Evolutionary conservation across 2,888 invertebrate species (phyloP), one percentile per base, ranked within the genome.

Genomic region (Acanthacorydalis orientalis): DNA sequence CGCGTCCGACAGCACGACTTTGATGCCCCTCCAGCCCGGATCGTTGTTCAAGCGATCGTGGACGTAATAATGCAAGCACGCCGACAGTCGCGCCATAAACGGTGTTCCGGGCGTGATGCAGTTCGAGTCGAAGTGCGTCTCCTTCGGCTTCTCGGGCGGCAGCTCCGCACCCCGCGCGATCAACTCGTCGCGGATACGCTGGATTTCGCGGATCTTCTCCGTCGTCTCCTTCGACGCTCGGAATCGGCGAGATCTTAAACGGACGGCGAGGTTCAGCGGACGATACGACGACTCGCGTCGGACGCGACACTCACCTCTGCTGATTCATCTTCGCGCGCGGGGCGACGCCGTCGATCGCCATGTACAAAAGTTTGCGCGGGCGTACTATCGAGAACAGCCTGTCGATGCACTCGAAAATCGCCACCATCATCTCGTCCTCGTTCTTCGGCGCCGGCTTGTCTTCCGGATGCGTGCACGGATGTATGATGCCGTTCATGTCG

Each of bases 251-350:
- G 96, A 96, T 48, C 98, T 23, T 23, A 23, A n/a, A n/a, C n/a
- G n/a, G n/a, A n/a, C n/a, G n/a, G n/a, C n/a, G n/a, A n/a, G n/a
- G n/a, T n/a, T n/a, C n/a, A n/a, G n/a, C n/a, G n/a, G n/a, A n/a
- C n/a, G n/a, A n/a, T n/a, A n/a, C n/a, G n/a, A n/a, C n/a, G n/a
- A n/a, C n/a, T n/a, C n/a, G n/a, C n/a, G n/a, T n/a, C n/a, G n/a
- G n/a, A 23, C 23, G 2, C 2, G 6, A 23, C 23, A 23, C 23
- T 2, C 2, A 23, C 23, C 23, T 74, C 63, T 98, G 98, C 63
- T 98, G 98, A 68, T 99, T 99, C 98, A 99, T 99, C 70, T 98
- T 98, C 0, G 98, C 98, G 60, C 97, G 74, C 0, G 98, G 95
- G 2, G 96, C 96, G 57, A 98, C 97, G 53, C 98, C 98, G 71